Conservation (phyloP, 2,888 invertebrate species). For the Globia sparganii region DNA sequence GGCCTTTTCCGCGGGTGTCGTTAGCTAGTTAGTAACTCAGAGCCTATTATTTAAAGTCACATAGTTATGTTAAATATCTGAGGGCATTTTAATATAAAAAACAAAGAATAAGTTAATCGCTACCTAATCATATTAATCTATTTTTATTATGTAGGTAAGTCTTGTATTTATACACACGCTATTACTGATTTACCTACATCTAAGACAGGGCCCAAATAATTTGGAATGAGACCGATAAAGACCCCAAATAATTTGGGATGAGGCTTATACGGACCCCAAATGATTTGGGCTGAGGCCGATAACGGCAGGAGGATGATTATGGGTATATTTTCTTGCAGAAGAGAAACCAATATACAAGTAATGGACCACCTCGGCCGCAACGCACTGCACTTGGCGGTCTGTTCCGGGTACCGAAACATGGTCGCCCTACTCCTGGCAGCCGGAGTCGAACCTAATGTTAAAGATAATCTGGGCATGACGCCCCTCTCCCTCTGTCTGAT, state of each 20-base stretch:
- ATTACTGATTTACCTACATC: background rate
- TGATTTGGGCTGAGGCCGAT: background rate
- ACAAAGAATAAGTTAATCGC: background rate
- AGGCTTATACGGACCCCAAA: too few species aligned
- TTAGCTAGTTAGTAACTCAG: background rate
- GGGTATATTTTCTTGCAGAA: slow-evolving; percentile 62
- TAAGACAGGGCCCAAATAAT: too few species aligned
- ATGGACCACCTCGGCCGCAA: slow-evolving; percentile 81
- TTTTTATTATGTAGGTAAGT: background rate
- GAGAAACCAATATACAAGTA: slow-evolving; percentile 75
- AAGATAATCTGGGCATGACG: slow-evolving; percentile 86
- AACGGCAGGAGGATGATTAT: background rate
- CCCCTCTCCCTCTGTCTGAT: slow-evolving; percentile 84
- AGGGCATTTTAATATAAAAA: background rate
- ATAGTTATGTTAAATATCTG: background rate
- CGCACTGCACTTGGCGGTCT: slow-evolving; percentile 84
- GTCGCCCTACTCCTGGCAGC: slow-evolving; percentile 77
- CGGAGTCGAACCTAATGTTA: slow-evolving; percentile 78
- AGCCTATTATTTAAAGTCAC: background rate
- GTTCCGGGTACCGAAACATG: slow-evolving; percentile 71
- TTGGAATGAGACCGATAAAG: too few species aligned
- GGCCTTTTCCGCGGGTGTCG: background rate
- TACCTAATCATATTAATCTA: background rate
- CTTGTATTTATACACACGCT: background rate
- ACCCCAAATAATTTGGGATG: too few species aligned